A percentile compares a stretch with the other conserved stretches of the same genome.
These are phyloP conservation scores for Thunnus albacares DNA, from an alignment of 2,797 vertebrate species.

Conservation along the genomic window DNA sequence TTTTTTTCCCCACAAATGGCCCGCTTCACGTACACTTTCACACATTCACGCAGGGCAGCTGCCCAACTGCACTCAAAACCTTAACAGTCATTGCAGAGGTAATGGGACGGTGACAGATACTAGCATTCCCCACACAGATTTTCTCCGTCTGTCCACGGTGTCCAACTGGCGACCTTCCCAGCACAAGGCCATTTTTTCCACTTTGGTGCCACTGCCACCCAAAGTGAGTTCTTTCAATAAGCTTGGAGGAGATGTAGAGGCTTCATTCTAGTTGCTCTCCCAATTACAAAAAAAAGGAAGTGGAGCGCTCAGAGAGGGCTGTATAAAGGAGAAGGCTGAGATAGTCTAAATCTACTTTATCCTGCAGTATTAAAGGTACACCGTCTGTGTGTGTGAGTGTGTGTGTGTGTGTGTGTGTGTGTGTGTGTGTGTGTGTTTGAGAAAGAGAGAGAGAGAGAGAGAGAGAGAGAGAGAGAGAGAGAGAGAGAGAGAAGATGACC, in stretches of 20 bases:
- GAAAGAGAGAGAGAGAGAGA: no score
- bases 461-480: neutral
- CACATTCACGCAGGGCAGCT: conserved; percentile 18
- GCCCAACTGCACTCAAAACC: conserved; percentile 33
- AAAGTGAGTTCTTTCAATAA: conserved; percentile 29
- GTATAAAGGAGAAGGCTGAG: conserved; percentile 43
- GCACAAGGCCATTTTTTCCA: conserved; percentile 40
- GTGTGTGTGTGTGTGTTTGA: neutral
- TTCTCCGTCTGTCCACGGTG: conserved; percentile 19
- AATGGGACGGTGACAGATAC: conserved; percentile 47
- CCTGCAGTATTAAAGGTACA: conserved; percentile 66
- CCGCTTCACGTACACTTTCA: neutral
- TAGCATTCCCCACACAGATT: conserved; percentile 38
- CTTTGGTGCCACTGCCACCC: conserved; percentile 46
- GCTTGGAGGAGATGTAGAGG: conserved; percentile 41
- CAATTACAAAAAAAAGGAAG: conserved; percentile 32
- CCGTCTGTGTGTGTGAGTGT: conserved; percentile 31
- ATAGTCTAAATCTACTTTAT: conserved; percentile 66
- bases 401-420: conserved; percentile 39
- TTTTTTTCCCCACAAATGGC: conserved; percentile 6
- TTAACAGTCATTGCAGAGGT: conserved; percentile 39
- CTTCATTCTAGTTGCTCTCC: conserved; percentile 40
- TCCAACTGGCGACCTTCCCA: conserved; percentile 64
- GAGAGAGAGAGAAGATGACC: conserved; percentile 56
- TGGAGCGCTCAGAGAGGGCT: conserved; percentile 29